These are phyloP conservation scores for Callitettix versicolor DNA, from an alignment of 1,140 invertebrate genomes.

Conservation along the genomic window DNA sequence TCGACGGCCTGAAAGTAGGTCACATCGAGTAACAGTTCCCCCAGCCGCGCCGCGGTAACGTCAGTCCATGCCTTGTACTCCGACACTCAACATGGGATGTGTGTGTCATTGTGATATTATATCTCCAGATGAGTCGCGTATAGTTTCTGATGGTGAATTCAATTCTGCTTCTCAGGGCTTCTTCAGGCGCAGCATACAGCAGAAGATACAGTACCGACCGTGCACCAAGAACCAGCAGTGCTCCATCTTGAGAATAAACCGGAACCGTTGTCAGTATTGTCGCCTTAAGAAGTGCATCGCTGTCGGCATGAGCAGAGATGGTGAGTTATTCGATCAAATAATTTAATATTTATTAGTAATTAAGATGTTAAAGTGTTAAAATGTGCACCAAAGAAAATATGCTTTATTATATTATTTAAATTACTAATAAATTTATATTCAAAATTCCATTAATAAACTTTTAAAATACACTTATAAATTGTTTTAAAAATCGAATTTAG, in stretches of 20 bases:
- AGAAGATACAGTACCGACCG: slow-evolving; percentile 95
- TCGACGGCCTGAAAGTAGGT: slow-evolving; percentile 14
- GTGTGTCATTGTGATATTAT: slow-evolving; percentile 28
- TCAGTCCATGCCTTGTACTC: background rate
- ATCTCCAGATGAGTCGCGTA: slow-evolving; percentile 34
- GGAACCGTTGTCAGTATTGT: slow-evolving; percentile 95
- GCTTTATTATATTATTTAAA: too few species aligned
- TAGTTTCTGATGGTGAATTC: slow-evolving; percentile 23
- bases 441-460: too few species aligned
- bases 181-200: slow-evolving; percentile 84
- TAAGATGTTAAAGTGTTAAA: too few species aligned
- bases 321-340: slow-evolving; percentile 57
- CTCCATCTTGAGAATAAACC: slow-evolving; percentile 89
- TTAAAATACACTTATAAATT: too few species aligned
- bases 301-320: slow-evolving; percentile 96
- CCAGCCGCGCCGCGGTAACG: background rate
- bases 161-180: slow-evolving; percentile 57
- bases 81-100: slow-evolving; percentile 17
- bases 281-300: slow-evolving; percentile 95
- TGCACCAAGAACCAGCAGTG: slow-evolving; percentile 97
- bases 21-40: background rate
- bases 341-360: too few species aligned
- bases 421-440: too few species aligned
- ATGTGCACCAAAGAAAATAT: too few species aligned
- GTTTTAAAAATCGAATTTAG: too few species aligned